Percentiles rank a stretch among this genome's conserved stretches.
These are phyloP conservation scores for Parazoanthus atlanticus DNA, from an alignment of 92 coral and sea anemone species.

Conservation along the genomic window DNA sequence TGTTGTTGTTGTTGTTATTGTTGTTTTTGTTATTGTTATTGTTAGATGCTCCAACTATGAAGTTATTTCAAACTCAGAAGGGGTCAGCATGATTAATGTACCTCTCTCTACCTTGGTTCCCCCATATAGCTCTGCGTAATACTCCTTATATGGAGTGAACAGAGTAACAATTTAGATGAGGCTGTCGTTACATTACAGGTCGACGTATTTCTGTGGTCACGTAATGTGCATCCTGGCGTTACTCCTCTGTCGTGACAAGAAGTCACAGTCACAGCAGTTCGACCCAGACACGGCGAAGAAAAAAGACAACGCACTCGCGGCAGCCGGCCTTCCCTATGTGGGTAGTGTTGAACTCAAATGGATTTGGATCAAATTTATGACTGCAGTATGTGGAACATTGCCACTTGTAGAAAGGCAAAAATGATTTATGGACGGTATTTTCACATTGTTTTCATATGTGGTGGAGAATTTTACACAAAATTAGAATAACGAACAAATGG, in stretches of 20 bases:
- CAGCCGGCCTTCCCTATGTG: conserved; percentile 17
- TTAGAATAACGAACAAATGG: not conserved
- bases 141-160: not conserved
- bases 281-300: not conserved
- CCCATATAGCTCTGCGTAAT: not conserved
- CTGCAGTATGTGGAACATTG: conserved; percentile 26
- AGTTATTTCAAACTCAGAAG: no score
- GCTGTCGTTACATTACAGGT: conserved; percentile 22
- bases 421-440: not conserved
- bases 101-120: no score
- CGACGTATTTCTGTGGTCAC: conserved; percentile 37
- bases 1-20: no score
- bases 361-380: conserved; percentile 35
- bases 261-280: not conserved
- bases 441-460: no score
- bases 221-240: conserved; percentile 22
- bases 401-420: conserved; percentile 22
- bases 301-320: not conserved
- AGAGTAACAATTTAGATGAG: no score
- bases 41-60: no score
- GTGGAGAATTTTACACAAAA: not conserved
- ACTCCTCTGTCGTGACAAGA: conserved; percentile 32
- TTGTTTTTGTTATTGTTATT: no score
- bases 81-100: no score
- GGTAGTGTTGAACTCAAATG: conserved; percentile 36